phyloP scores from a whole-genome alignment of 1,140 invertebrate genomes.

The Coenobita brevimanus region DNA sequence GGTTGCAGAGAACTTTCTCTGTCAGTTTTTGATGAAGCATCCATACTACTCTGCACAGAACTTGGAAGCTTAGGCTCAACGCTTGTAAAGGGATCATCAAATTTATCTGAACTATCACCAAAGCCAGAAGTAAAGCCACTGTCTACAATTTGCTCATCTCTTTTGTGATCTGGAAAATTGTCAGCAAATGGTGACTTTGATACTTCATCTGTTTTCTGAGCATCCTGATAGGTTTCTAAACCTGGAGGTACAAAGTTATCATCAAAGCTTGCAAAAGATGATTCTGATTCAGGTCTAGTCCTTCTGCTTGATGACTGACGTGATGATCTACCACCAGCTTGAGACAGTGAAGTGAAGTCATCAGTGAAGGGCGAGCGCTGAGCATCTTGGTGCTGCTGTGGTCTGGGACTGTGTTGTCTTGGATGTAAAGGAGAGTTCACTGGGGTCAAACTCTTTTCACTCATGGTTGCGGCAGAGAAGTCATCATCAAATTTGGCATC shows the following conservation, averaged over 20 bases:
- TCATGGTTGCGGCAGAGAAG: conserved; percentile 64
- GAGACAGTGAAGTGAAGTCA: conserved; percentile 57
- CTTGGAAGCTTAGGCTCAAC: conserved; percentile 49
- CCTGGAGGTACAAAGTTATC: conserved; percentile 66
- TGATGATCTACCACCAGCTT: conserved; percentile 28
- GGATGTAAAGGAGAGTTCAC: conserved; percentile 54
- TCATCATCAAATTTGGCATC: conserved; percentile 69
- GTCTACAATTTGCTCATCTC: conserved; percentile 40
- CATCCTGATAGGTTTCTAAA: conserved; percentile 39
- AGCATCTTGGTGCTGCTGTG: conserved; percentile 16
- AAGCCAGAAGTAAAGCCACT: conserved; percentile 57
- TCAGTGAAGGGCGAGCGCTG: conserved; percentile 68
- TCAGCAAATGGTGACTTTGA: conserved; percentile 66
- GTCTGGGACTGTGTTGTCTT: conserved; percentile 34
- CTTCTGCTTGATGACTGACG: conserved; percentile 27
- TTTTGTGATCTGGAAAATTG: conserved; percentile 60
- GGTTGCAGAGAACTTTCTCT: conserved; percentile 52
- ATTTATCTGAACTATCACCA: conserved; percentile 52
- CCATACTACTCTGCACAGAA: conserved; percentile 39
- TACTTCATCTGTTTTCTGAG: conserved; percentile 6
- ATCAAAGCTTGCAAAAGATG: conserved; percentile 60
- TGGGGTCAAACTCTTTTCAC: conserved; percentile 59
- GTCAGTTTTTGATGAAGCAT: conserved; percentile 23
- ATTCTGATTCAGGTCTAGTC: conserved; percentile 37
- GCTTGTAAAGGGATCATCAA: conserved; percentile 65